phyloP scores from a whole-genome alignment of 2,888 invertebrate species.

The Oegoconia quadripuncta region DNA sequence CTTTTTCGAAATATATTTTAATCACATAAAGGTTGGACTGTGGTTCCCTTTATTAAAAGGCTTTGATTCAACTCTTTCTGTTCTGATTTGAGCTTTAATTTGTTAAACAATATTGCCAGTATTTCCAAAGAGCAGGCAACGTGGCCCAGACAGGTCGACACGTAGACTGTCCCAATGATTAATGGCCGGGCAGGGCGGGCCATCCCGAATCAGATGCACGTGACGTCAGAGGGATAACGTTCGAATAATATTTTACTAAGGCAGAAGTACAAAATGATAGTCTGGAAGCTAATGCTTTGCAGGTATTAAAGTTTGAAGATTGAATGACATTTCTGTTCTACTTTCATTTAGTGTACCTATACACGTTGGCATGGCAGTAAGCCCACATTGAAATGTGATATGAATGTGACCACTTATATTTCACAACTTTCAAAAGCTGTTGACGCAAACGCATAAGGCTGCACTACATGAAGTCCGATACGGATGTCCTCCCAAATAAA shows the following conservation, averaged over 20 bases:
- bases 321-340: no score
- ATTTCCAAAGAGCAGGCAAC: conserved; percentile 22
- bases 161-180: conserved; percentile 61
- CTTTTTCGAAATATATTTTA: no score
- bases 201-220: conserved; percentile 66
- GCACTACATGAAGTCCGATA: no score
- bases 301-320: background rate
- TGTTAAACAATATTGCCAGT: conserved; percentile 19
- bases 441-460: background rate
- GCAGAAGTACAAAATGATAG: conserved; percentile 28
- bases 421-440: background rate
- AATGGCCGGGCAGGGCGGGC: conserved; percentile 48
- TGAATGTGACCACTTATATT: no score
- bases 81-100: background rate
- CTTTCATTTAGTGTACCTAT: no score
- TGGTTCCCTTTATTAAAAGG: no score
- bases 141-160: conserved; percentile 44
- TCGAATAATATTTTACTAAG: conserved; percentile 50
- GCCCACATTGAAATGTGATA: no score
- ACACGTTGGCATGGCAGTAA: no score
- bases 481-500: no score
- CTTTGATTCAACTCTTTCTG: background rate
- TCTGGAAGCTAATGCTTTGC: background rate
- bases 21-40: no score
- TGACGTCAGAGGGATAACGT: conserved; percentile 61